Conservation (phyloP, 2,797 vertebrate species). For the Rachycentron canadum region DNA sequence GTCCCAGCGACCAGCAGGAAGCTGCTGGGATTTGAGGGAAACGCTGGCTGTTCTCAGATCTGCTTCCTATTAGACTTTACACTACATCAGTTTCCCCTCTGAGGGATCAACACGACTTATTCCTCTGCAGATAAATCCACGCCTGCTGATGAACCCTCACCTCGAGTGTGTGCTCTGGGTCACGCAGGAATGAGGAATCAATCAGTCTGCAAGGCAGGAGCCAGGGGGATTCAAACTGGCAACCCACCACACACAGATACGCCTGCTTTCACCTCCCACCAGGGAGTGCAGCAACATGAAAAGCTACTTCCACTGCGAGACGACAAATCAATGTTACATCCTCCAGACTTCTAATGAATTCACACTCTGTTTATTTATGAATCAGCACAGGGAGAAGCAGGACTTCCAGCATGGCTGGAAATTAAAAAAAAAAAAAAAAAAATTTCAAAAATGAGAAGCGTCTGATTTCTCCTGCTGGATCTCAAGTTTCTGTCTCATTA, state of each 20-base stretch:
- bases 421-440: neutral
- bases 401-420: neutral
- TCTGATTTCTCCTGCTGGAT: slow-evolving; percentile 7
- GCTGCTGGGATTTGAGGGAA: neutral
- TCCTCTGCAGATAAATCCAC: slow-evolving; percentile 1
- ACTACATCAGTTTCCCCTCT: neutral
- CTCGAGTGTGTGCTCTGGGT: neutral
- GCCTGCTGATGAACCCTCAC: neutral
- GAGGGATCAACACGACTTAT: neutral
- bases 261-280: neutral
- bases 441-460: neutral
- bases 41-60: neutral
- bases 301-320: slow-evolving; percentile 11
- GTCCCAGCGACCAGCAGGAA: slow-evolving; percentile 25
- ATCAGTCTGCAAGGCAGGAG: neutral
- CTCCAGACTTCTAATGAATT: neutral
- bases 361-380: slow-evolving; percentile 20
- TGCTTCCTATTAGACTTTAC: neutral
- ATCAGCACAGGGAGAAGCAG: slow-evolving; percentile 1
- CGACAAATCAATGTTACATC: slow-evolving; percentile 5
- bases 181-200: too few relatives aligned
- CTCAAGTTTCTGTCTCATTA: slow-evolving; percentile 28
- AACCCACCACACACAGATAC: slow-evolving; percentile 17
- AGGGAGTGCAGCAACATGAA: neutral
- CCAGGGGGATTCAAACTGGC: slow-evolving; percentile 36